Evolutionary conservation across 2,797 vertebrate genomes (phyloP).

Genomic region (Malacoctenus gilli): DNA sequence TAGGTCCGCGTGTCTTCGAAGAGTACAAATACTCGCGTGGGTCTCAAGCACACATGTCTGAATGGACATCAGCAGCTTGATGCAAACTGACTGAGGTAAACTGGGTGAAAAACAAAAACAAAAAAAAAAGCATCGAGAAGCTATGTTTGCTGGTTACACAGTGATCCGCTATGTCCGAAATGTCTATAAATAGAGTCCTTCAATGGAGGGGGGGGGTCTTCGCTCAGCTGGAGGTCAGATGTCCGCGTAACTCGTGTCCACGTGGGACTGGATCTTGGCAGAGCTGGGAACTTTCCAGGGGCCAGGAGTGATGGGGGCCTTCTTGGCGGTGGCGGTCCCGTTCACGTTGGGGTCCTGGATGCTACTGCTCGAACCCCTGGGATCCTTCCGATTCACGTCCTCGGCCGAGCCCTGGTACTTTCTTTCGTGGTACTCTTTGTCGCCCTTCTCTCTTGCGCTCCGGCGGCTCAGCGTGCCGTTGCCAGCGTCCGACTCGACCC

Average conservation of each 20-base stretch:
- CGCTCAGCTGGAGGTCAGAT: constrained; percentile 55
- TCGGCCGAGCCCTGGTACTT: constrained; percentile 47
- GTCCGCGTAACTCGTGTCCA: constrained; percentile 63
- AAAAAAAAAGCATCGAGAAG: constrained; percentile 48
- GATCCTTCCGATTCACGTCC: constrained; percentile 63
- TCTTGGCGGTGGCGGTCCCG: constrained; percentile 75
- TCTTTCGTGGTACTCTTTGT: constrained; percentile 64
- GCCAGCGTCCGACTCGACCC: constrained; percentile 62
- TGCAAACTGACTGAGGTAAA: constrained; percentile 65
- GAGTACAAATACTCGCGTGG: constrained; percentile 37
- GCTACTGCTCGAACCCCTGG: constrained; percentile 76
- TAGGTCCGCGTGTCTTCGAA: constrained; percentile 1
- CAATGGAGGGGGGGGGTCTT: constrained; percentile 22
- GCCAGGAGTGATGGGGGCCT: constrained; percentile 88
- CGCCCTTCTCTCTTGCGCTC: constrained; percentile 43
- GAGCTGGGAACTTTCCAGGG: constrained; percentile 94
- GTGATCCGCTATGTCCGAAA: constrained; percentile 68
- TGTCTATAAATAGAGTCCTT: constrained; percentile 40
- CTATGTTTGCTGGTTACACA: constrained; percentile 74
- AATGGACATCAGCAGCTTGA: constrained; percentile 45
- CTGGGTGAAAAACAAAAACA: constrained; percentile 50
- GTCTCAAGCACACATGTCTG: constrained; percentile 31
- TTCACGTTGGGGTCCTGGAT: constrained; percentile 73
- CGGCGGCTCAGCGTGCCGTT: constrained; percentile 48
- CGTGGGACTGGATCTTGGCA: constrained; percentile 81